Percentiles rank a stretch among this genome's conserved stretches.
Conservation (phyloP, 2,113 vertebrate genomes). For the Tragelaphus strepsiceros region DNA sequence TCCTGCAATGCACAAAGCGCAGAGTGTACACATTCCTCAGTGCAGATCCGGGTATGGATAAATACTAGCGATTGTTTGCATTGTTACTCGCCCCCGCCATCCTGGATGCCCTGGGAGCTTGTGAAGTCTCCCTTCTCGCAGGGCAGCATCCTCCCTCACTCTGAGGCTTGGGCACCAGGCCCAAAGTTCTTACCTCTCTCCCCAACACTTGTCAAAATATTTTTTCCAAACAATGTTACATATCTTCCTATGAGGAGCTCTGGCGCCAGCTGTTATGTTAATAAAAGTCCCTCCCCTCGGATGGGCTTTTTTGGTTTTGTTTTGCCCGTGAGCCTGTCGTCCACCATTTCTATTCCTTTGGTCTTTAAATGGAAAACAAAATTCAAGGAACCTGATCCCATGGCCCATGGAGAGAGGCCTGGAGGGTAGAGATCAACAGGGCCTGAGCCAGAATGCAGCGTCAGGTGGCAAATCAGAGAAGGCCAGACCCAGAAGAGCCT, state of each 20-base stretch:
- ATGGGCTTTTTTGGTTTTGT: conserved; percentile 51
- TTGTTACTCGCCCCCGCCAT: too few species aligned
- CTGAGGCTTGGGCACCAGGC: background rate
- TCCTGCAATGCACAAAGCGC: background rate
- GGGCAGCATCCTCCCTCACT: background rate
- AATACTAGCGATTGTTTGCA: fast-evolving
- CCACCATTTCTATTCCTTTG: conserved; percentile 69
- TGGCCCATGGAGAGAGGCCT: background rate
- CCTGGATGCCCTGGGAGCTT: background rate
- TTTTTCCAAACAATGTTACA: conserved; percentile 14
- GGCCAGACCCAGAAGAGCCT: background rate
- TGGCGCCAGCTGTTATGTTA: background rate
- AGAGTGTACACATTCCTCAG: fast-evolving
- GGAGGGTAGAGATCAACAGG: background rate
- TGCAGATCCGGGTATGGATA: background rate
- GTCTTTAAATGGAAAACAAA: conserved; percentile 71
- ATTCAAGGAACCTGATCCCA: conserved; percentile 32
- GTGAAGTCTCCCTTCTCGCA: background rate
- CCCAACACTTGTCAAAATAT: conserved; percentile 54
- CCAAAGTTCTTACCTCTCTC: background rate
- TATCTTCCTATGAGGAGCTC: background rate
- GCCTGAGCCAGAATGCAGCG: background rate
- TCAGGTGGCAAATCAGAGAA: background rate
- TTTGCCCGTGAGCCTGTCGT: conserved; percentile 47
- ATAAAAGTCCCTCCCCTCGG: background rate